Conservation (phyloP, 2,888 invertebrate species). For the Clitarchus hookeri region DNA sequence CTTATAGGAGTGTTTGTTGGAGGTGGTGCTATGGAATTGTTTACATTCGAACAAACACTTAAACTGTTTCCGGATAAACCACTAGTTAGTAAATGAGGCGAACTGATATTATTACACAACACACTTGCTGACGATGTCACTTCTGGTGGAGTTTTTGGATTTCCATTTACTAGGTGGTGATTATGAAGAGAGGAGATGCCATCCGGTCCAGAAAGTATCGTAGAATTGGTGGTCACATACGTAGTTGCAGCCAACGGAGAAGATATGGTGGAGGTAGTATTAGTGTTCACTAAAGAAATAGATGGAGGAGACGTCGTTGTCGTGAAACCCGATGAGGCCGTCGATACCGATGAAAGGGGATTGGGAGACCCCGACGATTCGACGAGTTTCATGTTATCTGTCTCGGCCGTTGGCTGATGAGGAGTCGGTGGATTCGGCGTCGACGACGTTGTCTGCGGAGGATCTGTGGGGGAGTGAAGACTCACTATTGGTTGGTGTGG, state of each 20-base stretch:
- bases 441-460: constrained; percentile 59
- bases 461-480: constrained; percentile 52
- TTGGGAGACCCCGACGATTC: constrained; percentile 37
- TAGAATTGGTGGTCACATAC: constrained; percentile 46
- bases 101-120: constrained; percentile 49
- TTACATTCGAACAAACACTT: constrained; percentile 27
- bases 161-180: constrained; percentile 49
- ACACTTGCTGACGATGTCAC: constrained; percentile 50
- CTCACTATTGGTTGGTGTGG: constrained; percentile 52
- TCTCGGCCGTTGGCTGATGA: constrained; percentile 46
- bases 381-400: constrained; percentile 50
- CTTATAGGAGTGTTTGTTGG: constrained; percentile 33
- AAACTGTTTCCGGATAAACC: constrained; percentile 30
- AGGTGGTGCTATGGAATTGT: constrained; percentile 31
- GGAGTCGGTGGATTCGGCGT: constrained; percentile 50
- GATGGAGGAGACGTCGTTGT: constrained; percentile 49
- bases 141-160: constrained; percentile 61
- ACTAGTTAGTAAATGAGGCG: constrained; percentile 30
- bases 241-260: constrained; percentile 36
- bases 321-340: constrained; percentile 50
- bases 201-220: constrained; percentile 39
- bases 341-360: constrained; percentile 57
- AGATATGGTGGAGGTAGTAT: constrained; percentile 41
- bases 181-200: constrained; percentile 43
- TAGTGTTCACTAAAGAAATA: constrained; percentile 48